Conservation (phyloP, 2,797 vertebrate genomes). For the Ceryle rudis region DNA sequence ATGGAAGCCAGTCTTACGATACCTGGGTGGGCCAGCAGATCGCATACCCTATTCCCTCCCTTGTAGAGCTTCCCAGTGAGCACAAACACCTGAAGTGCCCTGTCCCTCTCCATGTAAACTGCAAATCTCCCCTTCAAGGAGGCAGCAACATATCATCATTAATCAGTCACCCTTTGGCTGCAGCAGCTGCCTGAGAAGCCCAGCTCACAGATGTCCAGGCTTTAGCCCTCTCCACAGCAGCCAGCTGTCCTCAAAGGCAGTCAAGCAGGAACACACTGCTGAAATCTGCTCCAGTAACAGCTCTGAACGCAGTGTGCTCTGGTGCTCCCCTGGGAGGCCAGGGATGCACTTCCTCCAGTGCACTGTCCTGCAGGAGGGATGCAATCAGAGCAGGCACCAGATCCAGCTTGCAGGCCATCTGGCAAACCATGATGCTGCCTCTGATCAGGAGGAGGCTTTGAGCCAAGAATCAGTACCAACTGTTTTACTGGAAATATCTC, state of each 20-base stretch:
- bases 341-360: not conserved
- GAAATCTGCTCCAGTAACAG: not conserved
- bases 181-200: not conserved
- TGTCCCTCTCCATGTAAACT: rapidly evolving
- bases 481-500: slow-evolving; percentile 44
- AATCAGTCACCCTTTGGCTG: not conserved
- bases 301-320: not conserved
- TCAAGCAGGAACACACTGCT: not conserved
- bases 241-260: not conserved
- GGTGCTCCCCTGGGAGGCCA: not conserved
- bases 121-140: not conserved
- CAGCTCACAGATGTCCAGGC: not conserved
- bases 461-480: slow-evolving; percentile 17
- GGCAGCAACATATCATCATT: rapidly evolving
- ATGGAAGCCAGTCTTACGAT: not conserved
- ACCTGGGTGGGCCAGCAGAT: not conserved
- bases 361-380: not conserved
- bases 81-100: not conserved
- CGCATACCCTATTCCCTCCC: not conserved
- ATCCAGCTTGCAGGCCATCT: slow-evolving; percentile 17
- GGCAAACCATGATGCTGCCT: not conserved
- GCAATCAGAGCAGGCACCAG: not conserved
- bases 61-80: not conserved
- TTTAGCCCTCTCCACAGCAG: not conserved
- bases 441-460: not conserved